Conservation (phyloP, 2,797 vertebrate genomes). For the Phoebastria nigripes region DNA sequence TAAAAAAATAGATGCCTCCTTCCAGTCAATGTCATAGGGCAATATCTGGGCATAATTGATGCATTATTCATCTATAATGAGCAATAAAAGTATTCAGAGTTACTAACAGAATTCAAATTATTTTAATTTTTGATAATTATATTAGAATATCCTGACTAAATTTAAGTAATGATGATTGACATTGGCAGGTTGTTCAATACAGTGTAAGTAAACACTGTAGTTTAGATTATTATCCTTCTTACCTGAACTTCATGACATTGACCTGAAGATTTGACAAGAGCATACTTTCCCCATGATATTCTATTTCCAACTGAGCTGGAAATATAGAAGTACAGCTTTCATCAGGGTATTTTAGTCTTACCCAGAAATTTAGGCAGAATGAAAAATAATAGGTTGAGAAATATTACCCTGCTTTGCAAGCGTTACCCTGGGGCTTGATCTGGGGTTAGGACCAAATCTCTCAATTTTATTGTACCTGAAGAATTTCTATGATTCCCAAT, state of each 20-base stretch:
- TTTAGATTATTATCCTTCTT: neutral
- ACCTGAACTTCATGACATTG: neutral
- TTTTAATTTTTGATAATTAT: neutral
- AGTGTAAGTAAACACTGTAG: neutral
- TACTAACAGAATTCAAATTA: neutral
- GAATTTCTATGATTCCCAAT: neutral
- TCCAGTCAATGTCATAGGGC: neutral
- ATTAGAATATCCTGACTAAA: neutral
- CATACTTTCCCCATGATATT: neutral
- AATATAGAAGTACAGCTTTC: neutral
- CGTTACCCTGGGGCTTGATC: slow-evolving; percentile 9
- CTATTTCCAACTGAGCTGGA: neutral
- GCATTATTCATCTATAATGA: neutral
- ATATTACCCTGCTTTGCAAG: neutral
- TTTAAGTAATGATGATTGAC: neutral
- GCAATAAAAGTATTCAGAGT: neutral
- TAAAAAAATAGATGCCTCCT: neutral
- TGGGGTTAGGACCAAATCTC: neutral
- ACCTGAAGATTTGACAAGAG: neutral
- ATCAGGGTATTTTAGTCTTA: neutral
- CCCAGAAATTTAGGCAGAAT: neutral
- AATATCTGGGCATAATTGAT: neutral
- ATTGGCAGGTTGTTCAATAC: neutral
- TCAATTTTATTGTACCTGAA: neutral
- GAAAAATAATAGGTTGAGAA: slow-evolving; percentile 14